Percentiles rank a stretch among this genome's conserved stretches.
These are phyloP conservation scores for Panthera tigris DNA, from an alignment of 2,113 vertebrate genomes.

Conservation along the genomic window DNA sequence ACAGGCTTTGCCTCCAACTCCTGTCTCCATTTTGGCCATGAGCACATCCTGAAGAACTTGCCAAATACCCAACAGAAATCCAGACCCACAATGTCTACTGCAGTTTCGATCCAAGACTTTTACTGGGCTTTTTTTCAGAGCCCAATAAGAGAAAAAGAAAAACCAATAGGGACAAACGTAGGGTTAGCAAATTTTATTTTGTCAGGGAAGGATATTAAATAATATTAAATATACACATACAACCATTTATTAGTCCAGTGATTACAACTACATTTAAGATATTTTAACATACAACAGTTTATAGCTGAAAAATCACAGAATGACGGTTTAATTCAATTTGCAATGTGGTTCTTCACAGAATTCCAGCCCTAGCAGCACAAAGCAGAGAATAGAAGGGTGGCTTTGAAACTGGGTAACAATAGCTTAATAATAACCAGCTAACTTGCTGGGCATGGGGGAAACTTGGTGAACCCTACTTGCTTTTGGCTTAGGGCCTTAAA, in stretches of 20 bases:
- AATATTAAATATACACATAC: background rate
- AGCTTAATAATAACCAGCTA: background rate
- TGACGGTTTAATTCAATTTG: constrained; percentile 6
- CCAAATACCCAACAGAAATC: background rate
- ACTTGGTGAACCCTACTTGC: background rate
- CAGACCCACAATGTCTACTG: background rate
- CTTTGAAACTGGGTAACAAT: background rate
- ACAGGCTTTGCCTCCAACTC: background rate
- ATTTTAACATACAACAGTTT: background rate
- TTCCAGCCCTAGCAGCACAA: background rate
- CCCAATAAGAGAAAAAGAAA: background rate
- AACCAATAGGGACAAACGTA: background rate
- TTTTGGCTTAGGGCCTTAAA: background rate
- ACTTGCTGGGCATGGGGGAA: background rate
- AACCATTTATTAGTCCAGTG: constrained; percentile 10
- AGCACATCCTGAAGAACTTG: background rate
- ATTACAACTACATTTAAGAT: background rate
- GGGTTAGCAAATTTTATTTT: constrained; percentile 33
- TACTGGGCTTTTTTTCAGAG: background rate
- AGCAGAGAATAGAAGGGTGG: background rate
- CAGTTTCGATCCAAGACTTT: constrained; percentile 9
- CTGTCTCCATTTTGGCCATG: background rate
- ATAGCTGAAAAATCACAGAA: background rate
- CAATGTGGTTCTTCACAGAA: constrained; percentile 21
- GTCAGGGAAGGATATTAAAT: constrained; percentile 2